These are phyloP conservation scores for Crypturellus undulatus DNA, from an alignment of 2,113 vertebrate genomes.

Conservation along the genomic window DNA sequence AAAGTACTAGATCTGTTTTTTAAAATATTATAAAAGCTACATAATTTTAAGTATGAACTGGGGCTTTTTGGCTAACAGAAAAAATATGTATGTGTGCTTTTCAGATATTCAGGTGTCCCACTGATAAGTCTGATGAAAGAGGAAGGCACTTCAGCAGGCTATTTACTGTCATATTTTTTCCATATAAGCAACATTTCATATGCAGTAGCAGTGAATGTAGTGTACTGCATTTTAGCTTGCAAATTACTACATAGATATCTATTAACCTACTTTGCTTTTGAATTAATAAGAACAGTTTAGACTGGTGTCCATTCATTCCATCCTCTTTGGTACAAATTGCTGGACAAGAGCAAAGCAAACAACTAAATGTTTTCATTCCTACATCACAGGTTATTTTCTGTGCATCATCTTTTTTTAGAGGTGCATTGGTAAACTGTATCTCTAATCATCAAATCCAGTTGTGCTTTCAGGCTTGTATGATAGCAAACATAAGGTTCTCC, in stretches of 20 bases:
- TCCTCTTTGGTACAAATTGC: slow-evolving; percentile 46
- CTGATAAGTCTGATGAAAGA: slow-evolving; percentile 53
- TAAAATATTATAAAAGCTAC: slow-evolving; percentile 50
- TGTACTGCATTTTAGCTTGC: neutral
- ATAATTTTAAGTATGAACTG: neutral
- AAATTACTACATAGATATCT: neutral
- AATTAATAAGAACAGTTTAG: neutral
- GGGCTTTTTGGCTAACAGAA: slow-evolving; percentile 70
- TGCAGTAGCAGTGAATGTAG: neutral
- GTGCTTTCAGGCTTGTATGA: neutral
- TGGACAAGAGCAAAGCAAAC: neutral
- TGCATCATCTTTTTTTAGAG: neutral
- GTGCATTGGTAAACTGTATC: neutral
- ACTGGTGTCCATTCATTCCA: neutral
- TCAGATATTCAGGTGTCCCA: slow-evolving; percentile 41
- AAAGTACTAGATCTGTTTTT: slow-evolving; percentile 43
- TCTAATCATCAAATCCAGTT: neutral
- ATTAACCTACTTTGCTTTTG: neutral
- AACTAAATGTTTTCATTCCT: neutral
- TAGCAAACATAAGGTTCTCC: neutral
- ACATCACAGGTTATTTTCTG: neutral
- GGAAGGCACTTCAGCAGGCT: slow-evolving; percentile 78
- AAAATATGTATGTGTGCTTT: slow-evolving; percentile 27
- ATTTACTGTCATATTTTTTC: neutral
- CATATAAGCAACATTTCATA: neutral